Conservation (phyloP, 2,888 invertebrate genomes). For the Pristionchus mayeri region DNA sequence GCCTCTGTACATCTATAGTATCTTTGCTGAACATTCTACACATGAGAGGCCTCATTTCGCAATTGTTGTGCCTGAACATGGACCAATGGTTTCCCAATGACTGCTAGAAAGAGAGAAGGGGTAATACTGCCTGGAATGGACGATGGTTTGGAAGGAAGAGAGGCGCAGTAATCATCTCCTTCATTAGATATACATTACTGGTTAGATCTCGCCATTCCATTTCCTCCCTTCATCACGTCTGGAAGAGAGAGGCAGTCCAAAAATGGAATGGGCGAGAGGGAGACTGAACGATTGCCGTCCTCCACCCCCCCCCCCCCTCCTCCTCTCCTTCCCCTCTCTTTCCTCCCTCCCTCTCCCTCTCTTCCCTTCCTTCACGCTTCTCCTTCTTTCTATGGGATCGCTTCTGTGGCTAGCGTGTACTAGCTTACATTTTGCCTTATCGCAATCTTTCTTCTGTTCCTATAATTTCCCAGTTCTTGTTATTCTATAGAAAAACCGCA, state of each 20-base stretch:
- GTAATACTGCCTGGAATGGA: not conserved
- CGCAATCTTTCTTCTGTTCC: not conserved
- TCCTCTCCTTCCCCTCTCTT: not conserved
- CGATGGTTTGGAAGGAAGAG: not conserved
- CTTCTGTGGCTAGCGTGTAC: not conserved
- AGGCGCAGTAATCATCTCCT: constrained; percentile 17
- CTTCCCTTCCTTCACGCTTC: constrained; percentile 11
- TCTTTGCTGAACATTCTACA: not conserved
- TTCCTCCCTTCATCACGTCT: not conserved
- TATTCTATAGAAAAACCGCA: not conserved
- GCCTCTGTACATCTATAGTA: no score
- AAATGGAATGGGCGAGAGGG: constrained; percentile 30
- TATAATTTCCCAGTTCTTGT: not conserved
- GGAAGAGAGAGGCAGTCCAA: constrained; percentile 1
- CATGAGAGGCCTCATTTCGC: not conserved
- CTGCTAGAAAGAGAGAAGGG: not conserved
- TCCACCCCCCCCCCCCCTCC: not conserved
- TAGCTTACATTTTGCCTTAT: not conserved
- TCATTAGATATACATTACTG: constrained; percentile 42
- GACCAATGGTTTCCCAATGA: constrained; percentile 20
- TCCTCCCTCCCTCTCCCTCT: not conserved
- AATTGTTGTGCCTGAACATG: constrained; percentile 17
- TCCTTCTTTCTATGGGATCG: constrained; percentile 7
- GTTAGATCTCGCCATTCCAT: not conserved
- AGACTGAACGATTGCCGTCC: constrained; percentile 30